Base-by-base conservation (phyloP, 1,140 invertebrate species). In the Pemphigus obesinymphae region DNA sequence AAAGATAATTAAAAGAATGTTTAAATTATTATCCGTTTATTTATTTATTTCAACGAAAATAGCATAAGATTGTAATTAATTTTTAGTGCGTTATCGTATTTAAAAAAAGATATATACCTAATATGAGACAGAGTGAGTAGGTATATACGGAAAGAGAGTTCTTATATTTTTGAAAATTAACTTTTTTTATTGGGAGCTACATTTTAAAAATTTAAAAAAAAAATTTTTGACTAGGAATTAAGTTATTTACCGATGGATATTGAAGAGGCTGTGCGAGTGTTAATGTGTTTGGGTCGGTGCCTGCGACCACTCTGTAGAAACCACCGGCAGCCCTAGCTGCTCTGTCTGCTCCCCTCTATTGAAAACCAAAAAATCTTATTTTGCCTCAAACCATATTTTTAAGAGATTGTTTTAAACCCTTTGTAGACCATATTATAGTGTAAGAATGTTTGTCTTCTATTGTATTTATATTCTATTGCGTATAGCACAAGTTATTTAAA, bases 261-360 rank as follows among this genome's bases (percentile, higher is more conserved):
- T 82, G 90, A 90, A 68, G 68, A n/a, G 82, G 83, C 82, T 61
- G 86, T 90, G 90, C 85, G 92, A 88, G 85, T 91, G 70, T 83
- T 73, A 92, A 88, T 87, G 91, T 91, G 83, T 92, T 89, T 86
- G 91, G 92, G 89, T 93, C 92, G 81, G 92, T 93, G 84, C 92
- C 92, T 82, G 92, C 91, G 85, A 93, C 90, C 86, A 93, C 90
- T 73, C 92, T 90, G 88, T 92, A 93, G 85, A 93, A 91, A 85
- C 90, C 91, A 85, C 92, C 92, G 66, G 92, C 92, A 85, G 92
- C 91, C 86, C 92, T 89, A 85, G 92, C 92, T 88, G 92, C 90
- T 86, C 91, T 89, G 89, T 93, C 92, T 84, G 92, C 92, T 48
- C 84, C 83, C 68, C 84, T 84, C 85, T 85, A 84, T 73, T 76